Base-by-base conservation (phyloP, 2,888 invertebrate genomes). In the Tridacna crocea region DNA sequence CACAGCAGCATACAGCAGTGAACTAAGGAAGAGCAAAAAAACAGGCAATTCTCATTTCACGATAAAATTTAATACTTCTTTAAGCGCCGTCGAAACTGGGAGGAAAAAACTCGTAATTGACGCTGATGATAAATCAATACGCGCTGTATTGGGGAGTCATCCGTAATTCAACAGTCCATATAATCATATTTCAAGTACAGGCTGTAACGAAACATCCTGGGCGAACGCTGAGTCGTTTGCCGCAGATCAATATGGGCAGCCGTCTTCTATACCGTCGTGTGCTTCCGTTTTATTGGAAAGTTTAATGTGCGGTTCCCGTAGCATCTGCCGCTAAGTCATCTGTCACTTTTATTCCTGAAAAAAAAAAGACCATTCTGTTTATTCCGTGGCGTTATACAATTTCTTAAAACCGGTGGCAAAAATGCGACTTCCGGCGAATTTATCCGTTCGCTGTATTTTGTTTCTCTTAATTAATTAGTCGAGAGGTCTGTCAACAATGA, bases 101-200 rank as follows among this genome's bases (percentile, higher is more conserved):
- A 55, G 55, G 36, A 36, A n/a, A 58, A 58, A 61, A 24, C 22
- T 61, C 61, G 13, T 61, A 61, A 61, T 61, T 61, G 61, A 61
- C 61, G 61, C 22, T 61, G 61, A 61, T 61, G 61, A 24, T 61
- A 61, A 61, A 61, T 61, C 61, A 61, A 61, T 61, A 61, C 61
- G 13, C 19, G 61, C 61, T 13, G 13, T 61, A 61, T 61, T 61
- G n/a, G 61, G 61, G 22, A n/a, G 19, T 22, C n/a, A 22, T 61
- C 24, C 26, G 61, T 61, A 24, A 61, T 61, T 61, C 61, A 61
- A 61, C 61, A 61, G 61, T 24, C 61, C 61, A 24, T 61, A 61
- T 61, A 61, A 61, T 61, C 61, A 61, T 61, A 24, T 61, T 61
- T 61, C 26, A 61, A 22, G 61, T 22, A 61, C 22, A 61, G 26